Evolutionary conservation across 2,797 vertebrate species (phyloP).

Genomic region (Semaprochilodus insignis): DNA sequence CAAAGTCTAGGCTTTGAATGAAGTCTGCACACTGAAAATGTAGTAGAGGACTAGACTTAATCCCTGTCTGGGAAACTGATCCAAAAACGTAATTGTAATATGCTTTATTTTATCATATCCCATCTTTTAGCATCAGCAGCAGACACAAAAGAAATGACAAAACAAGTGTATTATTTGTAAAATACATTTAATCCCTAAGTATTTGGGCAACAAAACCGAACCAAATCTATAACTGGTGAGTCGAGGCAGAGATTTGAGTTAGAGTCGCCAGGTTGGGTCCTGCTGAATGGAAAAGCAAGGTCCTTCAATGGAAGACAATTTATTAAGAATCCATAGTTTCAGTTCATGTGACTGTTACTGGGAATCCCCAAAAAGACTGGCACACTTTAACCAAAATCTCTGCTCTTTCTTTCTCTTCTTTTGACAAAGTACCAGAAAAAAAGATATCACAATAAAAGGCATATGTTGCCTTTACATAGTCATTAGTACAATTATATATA

Average conservation of each 20-base stretch:
- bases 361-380: conserved; percentile 5
- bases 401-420: conserved; percentile 49
- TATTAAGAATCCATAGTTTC: neutral
- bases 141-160: conserved; percentile 26
- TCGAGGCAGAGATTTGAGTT: conserved; percentile 56
- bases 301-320: neutral
- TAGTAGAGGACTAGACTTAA: neutral
- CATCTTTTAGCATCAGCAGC: neutral
- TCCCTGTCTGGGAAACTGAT: neutral
- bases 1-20: neutral
- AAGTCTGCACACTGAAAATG: neutral
- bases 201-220: conserved; percentile 73
- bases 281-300: conserved; percentile 9
- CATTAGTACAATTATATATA: conserved; percentile 76
- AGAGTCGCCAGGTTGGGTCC: conserved; percentile 48
- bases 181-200: conserved; percentile 85
- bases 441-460: conserved; percentile 73
- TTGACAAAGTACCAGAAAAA: conserved; percentile 72
- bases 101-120: neutral
- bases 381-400: conserved; percentile 62
- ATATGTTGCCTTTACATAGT: conserved; percentile 74
- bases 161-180: conserved; percentile 73
- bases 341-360: conserved; percentile 4
- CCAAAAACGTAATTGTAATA: no score
- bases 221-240: conserved; percentile 63